phyloP scores from a whole-genome alignment of 2,888 invertebrate species.

The Eristalis tenax region DNA sequence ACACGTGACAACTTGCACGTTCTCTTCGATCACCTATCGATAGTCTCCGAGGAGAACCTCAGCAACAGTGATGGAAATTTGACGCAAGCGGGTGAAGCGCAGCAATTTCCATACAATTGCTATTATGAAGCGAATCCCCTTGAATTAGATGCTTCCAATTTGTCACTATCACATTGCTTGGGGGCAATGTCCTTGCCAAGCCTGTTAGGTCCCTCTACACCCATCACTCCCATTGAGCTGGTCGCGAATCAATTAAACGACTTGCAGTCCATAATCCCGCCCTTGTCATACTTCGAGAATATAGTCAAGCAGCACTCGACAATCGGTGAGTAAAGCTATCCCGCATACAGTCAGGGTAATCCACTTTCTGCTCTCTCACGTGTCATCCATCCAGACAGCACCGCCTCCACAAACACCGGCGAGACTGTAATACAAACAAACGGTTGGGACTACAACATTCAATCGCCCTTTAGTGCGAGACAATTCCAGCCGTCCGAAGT shows the following conservation, averaged over 20 bases:
- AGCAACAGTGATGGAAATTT: conserved; percentile 78
- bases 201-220: conserved; percentile 74
- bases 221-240: conserved; percentile 78
- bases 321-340: conserved; percentile 73
- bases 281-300: conserved; percentile 81
- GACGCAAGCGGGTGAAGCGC: conserved; percentile 28
- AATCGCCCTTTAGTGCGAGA: conserved; percentile 77
- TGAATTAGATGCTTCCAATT: conserved; percentile 75
- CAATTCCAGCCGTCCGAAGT: conserved; percentile 73
- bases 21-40: conserved; percentile 88
- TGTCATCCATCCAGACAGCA: conserved; percentile 73
- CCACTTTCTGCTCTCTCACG: background rate
- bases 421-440: conserved; percentile 78
- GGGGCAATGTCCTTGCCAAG: conserved; percentile 67
- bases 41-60: conserved; percentile 88
- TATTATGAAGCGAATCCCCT: conserved; percentile 52
- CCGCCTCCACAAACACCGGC: conserved; percentile 76
- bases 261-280: conserved; percentile 79
- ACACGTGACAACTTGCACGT: conserved; percentile 81
- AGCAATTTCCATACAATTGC: conserved; percentile 12
- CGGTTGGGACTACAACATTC: conserved; percentile 80
- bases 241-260: conserved; percentile 78
- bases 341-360: too few species aligned
- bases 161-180: conserved; percentile 75
- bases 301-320: conserved; percentile 78